Percentiles rank a stretch among this genome's conserved stretches.
phyloP scores from a whole-genome alignment of 2,113 vertebrate species.

The Ptyas mucosa region DNA sequence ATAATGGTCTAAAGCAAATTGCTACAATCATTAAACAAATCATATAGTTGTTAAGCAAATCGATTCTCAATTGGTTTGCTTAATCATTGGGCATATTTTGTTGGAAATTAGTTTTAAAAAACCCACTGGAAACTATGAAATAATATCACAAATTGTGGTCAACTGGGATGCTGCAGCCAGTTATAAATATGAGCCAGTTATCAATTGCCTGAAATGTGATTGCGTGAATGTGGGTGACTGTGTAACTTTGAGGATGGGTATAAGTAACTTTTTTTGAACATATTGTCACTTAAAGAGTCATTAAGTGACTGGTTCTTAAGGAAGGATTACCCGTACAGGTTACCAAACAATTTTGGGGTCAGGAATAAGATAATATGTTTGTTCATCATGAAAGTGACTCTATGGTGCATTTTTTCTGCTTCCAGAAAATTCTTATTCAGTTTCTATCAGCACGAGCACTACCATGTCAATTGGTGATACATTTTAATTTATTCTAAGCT shows the following conservation, averaged over 20 bases:
- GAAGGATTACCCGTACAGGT: not conserved
- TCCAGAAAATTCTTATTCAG: not conserved
- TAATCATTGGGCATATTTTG: not conserved
- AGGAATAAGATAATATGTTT: not conserved
- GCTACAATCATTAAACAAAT: not conserved
- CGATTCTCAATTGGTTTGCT: not conserved
- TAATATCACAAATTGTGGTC: not conserved
- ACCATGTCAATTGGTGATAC: not conserved
- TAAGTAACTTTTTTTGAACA: not conserved
- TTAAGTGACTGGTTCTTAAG: not conserved
- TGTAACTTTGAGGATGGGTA: not conserved
- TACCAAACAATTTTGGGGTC: not conserved
- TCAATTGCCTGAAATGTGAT: not conserved
- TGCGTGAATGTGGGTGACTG: not conserved
- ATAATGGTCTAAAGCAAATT: not conserved
- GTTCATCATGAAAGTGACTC: not conserved
- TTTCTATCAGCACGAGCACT: not conserved
- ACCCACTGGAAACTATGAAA: not conserved
- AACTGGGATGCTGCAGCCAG: not conserved
- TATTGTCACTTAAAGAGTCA: not conserved
- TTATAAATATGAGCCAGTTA: not conserved
- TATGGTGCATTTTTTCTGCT: not conserved
- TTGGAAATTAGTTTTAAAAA: not conserved
- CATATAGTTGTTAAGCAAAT: not conserved
- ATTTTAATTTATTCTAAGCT: not conserved